phyloP scores from a whole-genome alignment of 2,888 invertebrate genomes.

The Unio pictorum region DNA sequence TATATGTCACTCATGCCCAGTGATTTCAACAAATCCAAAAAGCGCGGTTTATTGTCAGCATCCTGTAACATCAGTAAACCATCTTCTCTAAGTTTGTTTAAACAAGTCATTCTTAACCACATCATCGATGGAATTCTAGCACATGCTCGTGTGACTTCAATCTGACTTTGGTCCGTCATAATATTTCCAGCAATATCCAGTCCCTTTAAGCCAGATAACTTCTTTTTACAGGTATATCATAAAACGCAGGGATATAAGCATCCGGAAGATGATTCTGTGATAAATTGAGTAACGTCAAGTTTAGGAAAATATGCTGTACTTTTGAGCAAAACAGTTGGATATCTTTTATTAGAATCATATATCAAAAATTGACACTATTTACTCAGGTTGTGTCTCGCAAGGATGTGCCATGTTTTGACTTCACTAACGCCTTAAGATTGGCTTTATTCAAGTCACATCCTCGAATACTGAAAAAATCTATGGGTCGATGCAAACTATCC shows the following conservation, averaged over 20 bases:
- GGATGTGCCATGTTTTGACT: too few species aligned
- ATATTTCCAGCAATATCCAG: slow-evolving; percentile 55
- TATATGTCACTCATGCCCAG: slow-evolving; percentile 41
- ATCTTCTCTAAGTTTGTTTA: slow-evolving; percentile 1
- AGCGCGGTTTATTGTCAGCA: slow-evolving; percentile 10
- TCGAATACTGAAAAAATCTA: too few species aligned
- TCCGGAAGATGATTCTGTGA: slow-evolving; percentile 55
- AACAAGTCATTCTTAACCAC: slow-evolving; percentile 41
- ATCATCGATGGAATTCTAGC: slow-evolving; percentile 43
- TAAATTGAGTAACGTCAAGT: slow-evolving; percentile 48
- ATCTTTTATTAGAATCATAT: slow-evolving; percentile 49
- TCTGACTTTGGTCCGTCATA: slow-evolving; percentile 41
- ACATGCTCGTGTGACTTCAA: slow-evolving; percentile 45
- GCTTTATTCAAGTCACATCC: too few species aligned
- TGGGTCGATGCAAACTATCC: slow-evolving; percentile 34
- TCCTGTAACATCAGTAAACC: slow-evolving; percentile 3
- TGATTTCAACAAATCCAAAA: slow-evolving; percentile 28
- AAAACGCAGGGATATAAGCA: slow-evolving; percentile 39
- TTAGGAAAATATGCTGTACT: slow-evolving; percentile 46
- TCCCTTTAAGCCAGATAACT: slow-evolving; percentile 37
- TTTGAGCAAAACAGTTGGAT: slow-evolving; percentile 43
- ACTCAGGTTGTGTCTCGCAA: too few species aligned
- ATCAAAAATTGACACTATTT: too few species aligned
- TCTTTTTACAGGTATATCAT: slow-evolving; percentile 28
- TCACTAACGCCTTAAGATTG: too few species aligned